Conservation (phyloP, 2,797 vertebrate species). For the Anisognathus igniventris region DNA sequence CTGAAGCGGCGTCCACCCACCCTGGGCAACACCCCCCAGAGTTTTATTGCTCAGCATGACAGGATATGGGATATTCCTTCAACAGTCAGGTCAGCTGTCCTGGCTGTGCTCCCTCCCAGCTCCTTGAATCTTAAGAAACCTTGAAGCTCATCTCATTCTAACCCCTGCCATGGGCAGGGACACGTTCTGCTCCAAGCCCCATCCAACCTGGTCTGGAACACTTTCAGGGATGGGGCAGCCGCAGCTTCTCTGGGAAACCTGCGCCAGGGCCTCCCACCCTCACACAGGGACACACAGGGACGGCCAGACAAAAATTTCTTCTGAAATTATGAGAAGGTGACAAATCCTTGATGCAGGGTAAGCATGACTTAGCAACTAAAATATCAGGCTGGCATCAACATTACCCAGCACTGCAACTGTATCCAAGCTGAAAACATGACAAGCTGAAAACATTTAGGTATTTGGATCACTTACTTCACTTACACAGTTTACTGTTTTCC, state of each 20-base stretch:
- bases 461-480: neutral
- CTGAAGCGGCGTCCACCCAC: too few relatives aligned
- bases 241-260: neutral
- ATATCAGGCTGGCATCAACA: neutral
- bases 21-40: neutral
- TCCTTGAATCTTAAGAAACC: neutral
- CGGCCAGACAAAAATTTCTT: neutral
- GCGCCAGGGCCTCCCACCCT: neutral
- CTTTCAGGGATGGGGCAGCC: neutral
- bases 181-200: neutral
- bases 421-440: neutral
- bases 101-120: too few relatives aligned
- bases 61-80: neutral
- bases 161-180: neutral
- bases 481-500: neutral
- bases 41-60: neutral
- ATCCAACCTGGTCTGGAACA: fast-evolving
- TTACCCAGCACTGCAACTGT: neutral
- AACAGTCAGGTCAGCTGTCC: neutral
- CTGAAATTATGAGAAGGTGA: neutral
- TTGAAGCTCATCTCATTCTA: neutral
- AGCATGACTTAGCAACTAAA: neutral
- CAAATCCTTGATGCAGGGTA: neutral
- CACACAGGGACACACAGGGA: too few relatives aligned
- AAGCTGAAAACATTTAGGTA: neutral